These are phyloP conservation scores for Eleginops maclovinus DNA, from an alignment of 2,113 vertebrate genomes.

Conservation along the genomic window DNA sequence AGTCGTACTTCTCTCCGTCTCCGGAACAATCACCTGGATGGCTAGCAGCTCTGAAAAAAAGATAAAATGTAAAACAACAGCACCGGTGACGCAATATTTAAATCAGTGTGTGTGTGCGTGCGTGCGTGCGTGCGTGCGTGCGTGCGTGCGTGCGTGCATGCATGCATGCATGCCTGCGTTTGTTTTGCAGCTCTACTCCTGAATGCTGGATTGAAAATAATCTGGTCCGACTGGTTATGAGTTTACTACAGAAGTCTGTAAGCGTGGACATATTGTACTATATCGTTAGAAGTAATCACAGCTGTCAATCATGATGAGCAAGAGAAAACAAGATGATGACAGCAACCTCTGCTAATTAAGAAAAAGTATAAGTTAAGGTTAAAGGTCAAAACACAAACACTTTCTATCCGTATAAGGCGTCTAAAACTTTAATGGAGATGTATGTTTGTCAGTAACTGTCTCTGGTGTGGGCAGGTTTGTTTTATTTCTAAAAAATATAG, in stretches of 20 bases:
- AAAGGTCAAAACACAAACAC: background rate
- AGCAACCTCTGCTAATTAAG: constrained; percentile 1
- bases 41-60: constrained; percentile 84
- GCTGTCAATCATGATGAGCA: constrained; percentile 22
- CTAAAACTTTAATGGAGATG: background rate
- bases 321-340: constrained; percentile 12
- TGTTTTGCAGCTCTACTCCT: background rate
- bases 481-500: too few species aligned
- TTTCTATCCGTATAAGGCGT: background rate
- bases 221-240: constrained; percentile 63
- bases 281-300: constrained; percentile 15
- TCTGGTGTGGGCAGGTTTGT: too few species aligned
- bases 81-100: background rate
- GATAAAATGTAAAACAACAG: constrained; percentile 2
- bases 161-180: too few species aligned
- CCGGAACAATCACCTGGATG: constrained; percentile 89
- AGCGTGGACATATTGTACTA: background rate
- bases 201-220: constrained; percentile 31
- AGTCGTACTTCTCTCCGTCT: constrained; percentile 85
- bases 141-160: background rate
- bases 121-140: background rate
- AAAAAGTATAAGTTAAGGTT: background rate
- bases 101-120: background rate
- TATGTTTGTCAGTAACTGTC: background rate
- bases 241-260: constrained; percentile 14